phyloP scores from a whole-genome alignment of 2,888 invertebrate species.

The Meganola albula region DNA sequence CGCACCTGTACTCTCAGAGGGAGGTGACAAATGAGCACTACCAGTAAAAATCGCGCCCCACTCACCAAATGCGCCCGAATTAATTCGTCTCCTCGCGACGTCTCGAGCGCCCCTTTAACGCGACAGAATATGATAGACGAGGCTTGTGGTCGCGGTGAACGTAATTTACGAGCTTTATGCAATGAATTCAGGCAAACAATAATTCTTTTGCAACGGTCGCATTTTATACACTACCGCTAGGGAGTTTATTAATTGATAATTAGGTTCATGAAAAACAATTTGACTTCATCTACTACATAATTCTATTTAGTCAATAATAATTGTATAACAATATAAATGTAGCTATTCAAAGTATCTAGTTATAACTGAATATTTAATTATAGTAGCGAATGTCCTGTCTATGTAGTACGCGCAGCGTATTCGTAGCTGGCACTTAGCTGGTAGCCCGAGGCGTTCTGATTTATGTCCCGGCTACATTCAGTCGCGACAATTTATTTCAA shows the following conservation, averaged over 20 bases:
- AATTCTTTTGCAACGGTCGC: no score
- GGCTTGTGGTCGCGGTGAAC: no score
- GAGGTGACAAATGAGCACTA: slow-evolving; percentile 72
- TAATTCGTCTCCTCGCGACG: slow-evolving; percentile 74
- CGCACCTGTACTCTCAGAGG: slow-evolving; percentile 58
- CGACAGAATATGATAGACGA: slow-evolving; percentile 25
- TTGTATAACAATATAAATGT: no score
- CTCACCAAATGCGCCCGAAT: slow-evolving; percentile 61
- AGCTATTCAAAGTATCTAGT: no score
- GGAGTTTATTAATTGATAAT: no score
- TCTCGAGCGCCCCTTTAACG: slow-evolving; percentile 54
- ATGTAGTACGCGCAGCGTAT: slow-evolving; percentile 28
- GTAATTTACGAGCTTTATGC: no score
- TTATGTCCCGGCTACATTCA: slow-evolving; percentile 67
- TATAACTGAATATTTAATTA: no score
- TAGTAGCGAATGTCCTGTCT: slow-evolving; percentile 31
- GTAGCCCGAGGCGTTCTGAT: slow-evolving; percentile 71
- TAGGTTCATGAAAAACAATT: no score
- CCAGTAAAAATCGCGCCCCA: slow-evolving; percentile 63
- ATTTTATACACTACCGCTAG: no score
- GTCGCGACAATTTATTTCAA: slow-evolving; percentile 76
- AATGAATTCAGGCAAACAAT: no score
- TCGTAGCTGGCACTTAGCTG: slow-evolving; percentile 72
- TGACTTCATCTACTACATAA: no score
- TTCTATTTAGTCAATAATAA: no score